A percentile compares a stretch with the other conserved stretches of the same genome.
These are phyloP conservation scores for Lepidostoma basale DNA, from an alignment of 1,140 invertebrate genomes.

Conservation along the genomic window DNA sequence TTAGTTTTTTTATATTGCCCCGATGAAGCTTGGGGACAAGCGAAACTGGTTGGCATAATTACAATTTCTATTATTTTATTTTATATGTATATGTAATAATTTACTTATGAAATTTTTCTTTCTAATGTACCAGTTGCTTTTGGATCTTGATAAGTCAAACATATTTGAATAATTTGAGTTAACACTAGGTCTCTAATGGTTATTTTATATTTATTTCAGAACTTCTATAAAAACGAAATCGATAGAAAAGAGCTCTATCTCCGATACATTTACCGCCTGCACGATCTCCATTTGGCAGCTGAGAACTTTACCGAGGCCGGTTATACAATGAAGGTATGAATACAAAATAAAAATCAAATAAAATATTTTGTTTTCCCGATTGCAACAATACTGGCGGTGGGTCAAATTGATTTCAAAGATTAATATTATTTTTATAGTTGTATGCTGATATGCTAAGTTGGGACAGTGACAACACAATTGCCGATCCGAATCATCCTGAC, in stretches of 20 bases:
- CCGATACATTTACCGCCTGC: constrained; percentile 95
- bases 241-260: constrained; percentile 96
- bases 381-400: too few relatives aligned
- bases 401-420: constrained; percentile 1
- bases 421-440: constrained; percentile 61
- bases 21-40: too few relatives aligned
- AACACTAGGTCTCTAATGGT: constrained; percentile 4
- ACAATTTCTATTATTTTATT: too few relatives aligned
- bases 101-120: too few relatives aligned
- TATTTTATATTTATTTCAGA: constrained; percentile 64
- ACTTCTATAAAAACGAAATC: constrained; percentile 97
- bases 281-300: constrained; percentile 89
- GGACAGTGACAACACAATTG: constrained; percentile 70
- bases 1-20: too few relatives aligned
- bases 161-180: too few relatives aligned
- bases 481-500: constrained; percentile 69
- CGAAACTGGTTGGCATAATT: too few relatives aligned
- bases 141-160: too few relatives aligned
- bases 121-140: too few relatives aligned
- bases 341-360: neutral
- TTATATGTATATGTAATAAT: too few relatives aligned
- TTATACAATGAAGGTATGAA: constrained; percentile 78
- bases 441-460: constrained; percentile 92
- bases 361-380: neutral
- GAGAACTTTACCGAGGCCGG: constrained; percentile 97